These are phyloP conservation scores for Metaphire vulgaris DNA, from an alignment of 1,140 invertebrate genomes.

Conservation along the genomic window DNA sequence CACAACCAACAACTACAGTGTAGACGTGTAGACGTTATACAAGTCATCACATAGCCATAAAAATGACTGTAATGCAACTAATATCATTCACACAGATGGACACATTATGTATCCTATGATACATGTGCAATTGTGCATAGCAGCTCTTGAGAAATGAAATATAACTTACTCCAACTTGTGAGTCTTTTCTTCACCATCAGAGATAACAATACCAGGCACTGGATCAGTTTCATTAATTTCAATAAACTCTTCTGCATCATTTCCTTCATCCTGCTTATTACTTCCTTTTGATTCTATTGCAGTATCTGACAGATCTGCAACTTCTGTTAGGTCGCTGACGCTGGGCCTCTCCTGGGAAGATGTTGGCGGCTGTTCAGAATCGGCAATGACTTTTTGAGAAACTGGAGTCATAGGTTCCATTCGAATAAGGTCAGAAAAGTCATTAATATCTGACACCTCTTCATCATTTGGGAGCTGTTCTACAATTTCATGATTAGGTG, in stretches of 20 bases:
- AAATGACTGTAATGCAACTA: no score
- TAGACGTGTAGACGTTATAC: no score
- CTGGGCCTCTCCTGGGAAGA: not conserved
- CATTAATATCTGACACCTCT: constrained; percentile 27
- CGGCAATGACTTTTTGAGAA: not conserved
- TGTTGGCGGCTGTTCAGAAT: not conserved
- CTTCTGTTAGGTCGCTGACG: not conserved
- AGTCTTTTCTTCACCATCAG: not conserved
- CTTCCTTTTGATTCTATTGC: not conserved
- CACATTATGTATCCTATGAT: no score
- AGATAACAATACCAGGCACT: not conserved
- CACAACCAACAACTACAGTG: no score
- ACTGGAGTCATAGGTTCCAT: constrained; percentile 23
- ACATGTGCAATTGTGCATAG: no score
- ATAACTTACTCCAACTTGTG: not conserved
- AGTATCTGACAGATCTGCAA: not conserved
- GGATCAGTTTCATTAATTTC: not conserved
- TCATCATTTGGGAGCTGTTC: constrained; percentile 15
- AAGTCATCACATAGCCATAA: no score
- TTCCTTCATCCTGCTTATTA: not conserved
- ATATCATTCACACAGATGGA: no score
- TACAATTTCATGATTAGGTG: not conserved
- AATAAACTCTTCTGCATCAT: not conserved
- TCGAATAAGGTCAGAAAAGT: constrained; percentile 28
- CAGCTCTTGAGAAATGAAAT: no score